Conservation (phyloP, 2,888 invertebrate species). For the Apoda limacodes region DNA sequence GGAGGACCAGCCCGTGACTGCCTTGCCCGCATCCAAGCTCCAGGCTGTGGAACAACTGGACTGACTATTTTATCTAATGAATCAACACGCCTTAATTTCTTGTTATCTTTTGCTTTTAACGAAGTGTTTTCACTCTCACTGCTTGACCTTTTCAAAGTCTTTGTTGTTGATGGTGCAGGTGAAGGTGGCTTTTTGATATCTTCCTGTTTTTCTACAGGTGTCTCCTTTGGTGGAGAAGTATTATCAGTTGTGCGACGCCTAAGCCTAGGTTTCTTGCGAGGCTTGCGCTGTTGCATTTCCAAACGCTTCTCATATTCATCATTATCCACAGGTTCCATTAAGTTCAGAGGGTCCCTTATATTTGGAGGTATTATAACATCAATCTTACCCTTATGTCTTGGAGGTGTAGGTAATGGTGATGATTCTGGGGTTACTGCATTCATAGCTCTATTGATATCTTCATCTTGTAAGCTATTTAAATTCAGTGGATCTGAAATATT, state of each 20-base stretch:
- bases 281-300: constrained; percentile 76
- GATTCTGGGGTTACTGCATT: constrained; percentile 94
- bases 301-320: constrained; percentile 86
- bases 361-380: constrained; percentile 95
- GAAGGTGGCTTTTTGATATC: constrained; percentile 48
- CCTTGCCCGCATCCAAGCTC: constrained; percentile 79
- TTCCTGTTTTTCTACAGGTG: constrained; percentile 32
- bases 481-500: constrained; percentile 96
- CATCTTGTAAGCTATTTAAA: constrained; percentile 89
- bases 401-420: constrained; percentile 90
- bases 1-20: constrained; percentile 45
- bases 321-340: constrained; percentile 83
- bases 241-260: constrained; percentile 62
- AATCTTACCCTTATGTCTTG: constrained; percentile 81
- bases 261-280: constrained; percentile 75
- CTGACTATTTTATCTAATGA: constrained; percentile 91
- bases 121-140: constrained; percentile 69
- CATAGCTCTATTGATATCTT: constrained; percentile 81
- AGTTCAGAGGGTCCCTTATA: constrained; percentile 90
- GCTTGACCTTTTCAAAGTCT: constrained; percentile 58
- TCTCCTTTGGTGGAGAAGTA: constrained; percentile 33
- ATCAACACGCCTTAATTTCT: constrained; percentile 76
- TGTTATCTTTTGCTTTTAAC: constrained; percentile 60
- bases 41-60: constrained; percentile 91
- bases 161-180: constrained; percentile 48